Evolutionary conservation across 2,888 invertebrate genomes (phyloP), one percentile per base, ranked within the genome.

Genomic region (Margaritifera margaritifera): DNA sequence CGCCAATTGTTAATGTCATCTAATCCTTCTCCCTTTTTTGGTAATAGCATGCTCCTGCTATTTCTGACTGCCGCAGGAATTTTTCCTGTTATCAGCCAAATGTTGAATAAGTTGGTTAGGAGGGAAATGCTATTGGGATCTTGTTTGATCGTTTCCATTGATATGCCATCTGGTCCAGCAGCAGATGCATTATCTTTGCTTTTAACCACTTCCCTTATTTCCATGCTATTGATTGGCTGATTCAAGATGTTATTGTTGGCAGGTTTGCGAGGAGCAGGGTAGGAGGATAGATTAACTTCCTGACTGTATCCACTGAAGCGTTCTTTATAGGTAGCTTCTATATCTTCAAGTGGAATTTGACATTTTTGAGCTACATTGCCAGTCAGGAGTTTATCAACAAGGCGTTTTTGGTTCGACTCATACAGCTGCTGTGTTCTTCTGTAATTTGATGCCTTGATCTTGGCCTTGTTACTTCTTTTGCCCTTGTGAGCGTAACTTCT

Each of bases 151-250:
- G 27, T 56, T 27, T 55, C 58, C 0, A 69, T 24, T 15, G 66
- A 66, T 4, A 73, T 54, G 18, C 25, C 42, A 51, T 73, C 69
- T 4, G 69, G 69, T 8, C 73, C 64, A 0, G 69, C 22, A 4
- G 67, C 64, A 5, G 69, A 58, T 50, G 64, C 62, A 18, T 67
- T 67, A 24, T 69, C 69, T 11, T 64, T 66, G 20, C 64, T 50
- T 6, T 31, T 25, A 25, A 66, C 54, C 6, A 60, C 62, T 5
- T 1, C 20, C 1, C 8, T n/a, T 1, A 72, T 59, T 51, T 72
- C 64, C 3, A 60, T 62, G 15, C 53, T 11, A 0, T 60, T 69
- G 24, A 72, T 56, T 1, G 69, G 66, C 6, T 8, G 25, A 27
- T 66, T 51, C 24, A 72, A n/a, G n/a, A 51, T 18, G 1, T n/a